Percentiles rank a stretch among this genome's conserved stretches.
Conservation (phyloP, 2,888 invertebrate species). For the Trachelus tabidus region DNA sequence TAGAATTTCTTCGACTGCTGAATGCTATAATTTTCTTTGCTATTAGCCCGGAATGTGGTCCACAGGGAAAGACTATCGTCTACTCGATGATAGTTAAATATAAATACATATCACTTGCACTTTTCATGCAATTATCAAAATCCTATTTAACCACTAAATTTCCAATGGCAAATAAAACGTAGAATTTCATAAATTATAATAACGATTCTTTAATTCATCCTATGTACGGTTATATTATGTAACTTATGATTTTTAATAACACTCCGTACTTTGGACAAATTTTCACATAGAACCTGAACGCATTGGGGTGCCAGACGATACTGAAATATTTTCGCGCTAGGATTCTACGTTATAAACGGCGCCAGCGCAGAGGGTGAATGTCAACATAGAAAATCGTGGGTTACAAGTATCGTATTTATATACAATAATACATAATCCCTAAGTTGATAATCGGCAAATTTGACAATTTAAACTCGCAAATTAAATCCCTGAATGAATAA, state of each 20-base stretch:
- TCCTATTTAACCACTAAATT: not conserved
- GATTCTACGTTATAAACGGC: not conserved
- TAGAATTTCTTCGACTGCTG: no score
- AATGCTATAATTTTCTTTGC: not conserved
- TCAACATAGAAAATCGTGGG: not conserved
- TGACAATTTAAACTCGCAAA: no score
- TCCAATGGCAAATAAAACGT: not conserved
- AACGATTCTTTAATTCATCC: conserved; percentile 7
- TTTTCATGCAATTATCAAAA: not conserved
- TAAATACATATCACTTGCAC: not conserved
- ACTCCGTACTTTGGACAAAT: not conserved
- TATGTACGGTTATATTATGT: not conserved
- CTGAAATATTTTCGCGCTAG: conserved; percentile 30
- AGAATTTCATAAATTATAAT: not conserved
- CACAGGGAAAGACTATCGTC: not conserved
- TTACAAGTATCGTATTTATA: not conserved
- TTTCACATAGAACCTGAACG: conserved; percentile 25
- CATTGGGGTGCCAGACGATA: conserved; percentile 36
- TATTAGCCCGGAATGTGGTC: not conserved
- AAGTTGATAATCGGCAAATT: not conserved
- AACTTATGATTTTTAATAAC: not conserved
- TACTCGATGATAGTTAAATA: not conserved
- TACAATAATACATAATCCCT: not conserved
- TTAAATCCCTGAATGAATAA: not conserved
- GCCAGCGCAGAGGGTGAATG: not conserved